A percentile compares a stretch with the other conserved stretches of the same genome.
phyloP scores from a whole-genome alignment of 2,113 vertebrate genomes.

The Gorsachius goisagi region DNA sequence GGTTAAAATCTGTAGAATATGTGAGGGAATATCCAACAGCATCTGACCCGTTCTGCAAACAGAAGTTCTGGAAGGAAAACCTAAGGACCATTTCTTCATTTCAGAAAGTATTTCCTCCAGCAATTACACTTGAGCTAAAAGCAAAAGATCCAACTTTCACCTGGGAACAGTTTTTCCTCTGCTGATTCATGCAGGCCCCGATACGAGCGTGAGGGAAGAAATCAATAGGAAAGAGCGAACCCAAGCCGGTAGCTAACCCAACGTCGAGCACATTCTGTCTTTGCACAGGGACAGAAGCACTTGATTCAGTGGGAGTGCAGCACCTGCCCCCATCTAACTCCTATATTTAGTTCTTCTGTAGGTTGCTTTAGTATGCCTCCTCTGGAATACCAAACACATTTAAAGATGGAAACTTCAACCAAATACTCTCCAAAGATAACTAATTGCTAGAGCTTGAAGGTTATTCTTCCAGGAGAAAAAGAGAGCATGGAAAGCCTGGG shows the following conservation, averaged over 20 bases:
- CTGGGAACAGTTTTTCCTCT: not conserved
- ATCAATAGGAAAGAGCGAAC: not conserved
- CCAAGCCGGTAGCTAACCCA: not conserved
- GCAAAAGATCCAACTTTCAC: not conserved
- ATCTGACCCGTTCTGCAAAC: not conserved
- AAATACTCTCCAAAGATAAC: not conserved
- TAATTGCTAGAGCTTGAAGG: not conserved
- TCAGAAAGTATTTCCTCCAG: not conserved
- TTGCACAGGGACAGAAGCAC: not conserved
- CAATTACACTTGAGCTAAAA: not conserved
- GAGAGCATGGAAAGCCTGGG: not conserved
- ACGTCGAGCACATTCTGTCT: not conserved
- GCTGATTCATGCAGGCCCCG: not conserved
- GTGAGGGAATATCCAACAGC: not conserved
- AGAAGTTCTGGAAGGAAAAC: not conserved
- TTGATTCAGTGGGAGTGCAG: conserved; percentile 27
- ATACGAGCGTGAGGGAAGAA: not conserved
- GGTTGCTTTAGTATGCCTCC: conserved; percentile 14
- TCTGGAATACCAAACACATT: not conserved
- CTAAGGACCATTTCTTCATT: not conserved
- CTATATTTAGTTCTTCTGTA: conserved; percentile 44
- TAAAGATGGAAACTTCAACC: not conserved
- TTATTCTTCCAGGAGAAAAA: not conserved
- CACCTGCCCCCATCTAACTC: conserved; percentile 25
- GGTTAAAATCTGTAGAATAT: not conserved